Evolutionary conservation across 2,797 vertebrate species (phyloP), one percentile per base, ranked within the genome.

Genomic region (Phataginus tricuspis): DNA sequence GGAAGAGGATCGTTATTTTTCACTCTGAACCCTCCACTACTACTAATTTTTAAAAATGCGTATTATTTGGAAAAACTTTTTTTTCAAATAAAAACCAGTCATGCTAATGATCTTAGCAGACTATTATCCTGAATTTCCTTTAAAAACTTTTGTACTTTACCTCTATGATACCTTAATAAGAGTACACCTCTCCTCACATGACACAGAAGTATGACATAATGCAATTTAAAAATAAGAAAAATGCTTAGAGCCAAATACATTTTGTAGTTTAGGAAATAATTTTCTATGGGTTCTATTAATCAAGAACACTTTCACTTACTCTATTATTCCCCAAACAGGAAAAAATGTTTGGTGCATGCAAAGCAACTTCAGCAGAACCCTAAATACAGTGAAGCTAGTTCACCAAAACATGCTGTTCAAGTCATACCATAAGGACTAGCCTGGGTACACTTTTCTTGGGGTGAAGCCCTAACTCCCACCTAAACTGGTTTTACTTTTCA

Each of bases 401-500:
- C 37, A 63, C 49, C 53, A 78, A 71, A 84, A 89, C 37, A 63
- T 34, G 51, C 23, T 71, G 16, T 78, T 90, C 64, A 85, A 66
- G n/a, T 72, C 13, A 85, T 42, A 92, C 78, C 71, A 21, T 5
- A 2, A 77, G 23, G 39, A 89, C 72, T 72, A 37, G 31, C 45
- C 71, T 79, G 64, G 66, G 68, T 49, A 39, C 27, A 66, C 49
- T 66, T 61, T 66, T 49, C 39, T 74, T 59, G 34, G 69, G 29
- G 14, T 45, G 53, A 91, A 91, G 57, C 59, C n/a, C 69, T 68
- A 53, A 51, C n/a, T 61, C 69, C 53, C 42, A 83, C 49, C 69
- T 86, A 68, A 82, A 80, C 83, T 83, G 64, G 29, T 85, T 89
- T 89, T 71, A 79, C 64, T 85, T 88, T 34, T 71, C 59, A 61